These are phyloP conservation scores for Lasioglossum morio DNA, from an alignment of 2,888 invertebrate species.

Conservation along the genomic window DNA sequence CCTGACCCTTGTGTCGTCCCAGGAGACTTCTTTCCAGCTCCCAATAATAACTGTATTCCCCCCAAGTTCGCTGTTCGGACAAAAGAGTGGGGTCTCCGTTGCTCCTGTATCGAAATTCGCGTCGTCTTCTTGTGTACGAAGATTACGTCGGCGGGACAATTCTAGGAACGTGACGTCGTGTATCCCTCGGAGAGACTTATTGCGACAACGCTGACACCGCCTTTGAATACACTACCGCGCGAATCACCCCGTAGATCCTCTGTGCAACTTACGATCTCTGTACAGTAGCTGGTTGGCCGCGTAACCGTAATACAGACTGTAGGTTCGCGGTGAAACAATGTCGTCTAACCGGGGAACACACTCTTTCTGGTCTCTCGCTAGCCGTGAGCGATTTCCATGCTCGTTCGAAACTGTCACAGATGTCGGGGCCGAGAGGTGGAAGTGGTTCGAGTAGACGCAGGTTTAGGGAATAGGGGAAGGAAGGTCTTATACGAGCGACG, in stretches of 20 bases:
- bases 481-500: conserved; percentile 57
- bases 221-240: background rate
- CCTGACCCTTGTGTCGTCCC: too few relatives aligned
- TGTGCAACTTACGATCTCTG: background rate
- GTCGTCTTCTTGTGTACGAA: background rate
- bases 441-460: background rate
- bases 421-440: conserved; percentile 26
- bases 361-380: conserved; percentile 33
- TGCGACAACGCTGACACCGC: background rate
- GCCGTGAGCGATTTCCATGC: conserved; percentile 61
- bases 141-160: background rate
- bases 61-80: background rate
- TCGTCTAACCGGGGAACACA: conserved; percentile 19
- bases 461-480: conserved; percentile 13
- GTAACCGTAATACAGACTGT: conserved; percentile 36
- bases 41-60: background rate
- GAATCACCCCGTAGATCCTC: background rate
- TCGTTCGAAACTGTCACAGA: conserved; percentile 64
- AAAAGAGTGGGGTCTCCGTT: background rate
- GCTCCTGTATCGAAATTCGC: background rate
- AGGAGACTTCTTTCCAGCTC: background rate
- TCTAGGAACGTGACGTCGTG: background rate
- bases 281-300: conserved; percentile 17
- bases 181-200: background rate
- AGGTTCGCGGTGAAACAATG: conserved; percentile 24